These are phyloP conservation scores for Xestia sexstrigata DNA, from an alignment of 2,888 invertebrate genomes.

Conservation along the genomic window DNA sequence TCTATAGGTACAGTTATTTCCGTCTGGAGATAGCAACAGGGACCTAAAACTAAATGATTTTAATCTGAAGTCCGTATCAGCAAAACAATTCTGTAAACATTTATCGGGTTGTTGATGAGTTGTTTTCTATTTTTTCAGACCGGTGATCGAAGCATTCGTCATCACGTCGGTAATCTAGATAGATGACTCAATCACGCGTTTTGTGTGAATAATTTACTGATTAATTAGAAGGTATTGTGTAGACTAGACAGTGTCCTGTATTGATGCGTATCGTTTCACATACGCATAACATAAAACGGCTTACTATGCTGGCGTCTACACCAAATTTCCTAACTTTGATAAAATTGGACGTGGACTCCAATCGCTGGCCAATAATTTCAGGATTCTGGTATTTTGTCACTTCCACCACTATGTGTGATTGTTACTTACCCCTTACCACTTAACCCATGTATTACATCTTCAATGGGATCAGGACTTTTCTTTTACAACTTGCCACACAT, in stretches of 20 bases:
- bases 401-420: not conserved
- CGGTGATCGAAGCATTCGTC: slow-evolving; percentile 24
- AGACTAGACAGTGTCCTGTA: slow-evolving; percentile 13
- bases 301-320: not conserved
- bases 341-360: not conserved
- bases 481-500: not conserved
- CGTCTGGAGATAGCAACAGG: not conserved
- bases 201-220: not conserved
- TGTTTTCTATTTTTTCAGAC: slow-evolving; percentile 18
- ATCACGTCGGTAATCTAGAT: slow-evolving; percentile 21
- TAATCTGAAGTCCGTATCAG: slow-evolving; percentile 3
- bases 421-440: not conserved
- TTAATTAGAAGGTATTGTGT: slow-evolving; percentile 11
- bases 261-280: not conserved
- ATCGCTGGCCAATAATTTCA: not conserved
- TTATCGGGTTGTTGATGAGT: slow-evolving; percentile 9
- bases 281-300: not conserved
- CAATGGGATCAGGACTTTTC: not conserved
- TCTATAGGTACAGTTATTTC: not conserved
- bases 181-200: slow-evolving; percentile 21
- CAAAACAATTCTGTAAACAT: not conserved
- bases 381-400: not conserved
- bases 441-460: not conserved
- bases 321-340: not conserved
- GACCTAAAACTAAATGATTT: not conserved